Evolutionary conservation across 2,113 vertebrate species (phyloP), one percentile per base, ranked within the genome.

Genomic region (Falcunculus frontatus): DNA sequence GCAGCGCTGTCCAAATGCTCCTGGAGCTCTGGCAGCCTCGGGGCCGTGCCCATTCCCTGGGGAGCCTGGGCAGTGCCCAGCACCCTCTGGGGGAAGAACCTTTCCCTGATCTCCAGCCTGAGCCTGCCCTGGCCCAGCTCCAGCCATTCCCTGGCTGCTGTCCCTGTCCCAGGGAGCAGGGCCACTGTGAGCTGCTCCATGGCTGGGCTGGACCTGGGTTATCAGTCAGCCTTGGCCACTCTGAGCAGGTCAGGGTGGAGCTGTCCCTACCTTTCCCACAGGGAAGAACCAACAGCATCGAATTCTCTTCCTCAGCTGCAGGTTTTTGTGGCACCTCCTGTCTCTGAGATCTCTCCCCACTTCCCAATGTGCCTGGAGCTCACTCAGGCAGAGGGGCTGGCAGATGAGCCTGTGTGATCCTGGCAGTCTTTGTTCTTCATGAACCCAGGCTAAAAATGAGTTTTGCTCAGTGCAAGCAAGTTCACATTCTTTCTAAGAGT

Each of bases 401-500:
- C 89, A 84, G 79, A 86, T 7, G 7, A 91, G 74, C 72, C 60
- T 2, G 2, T 67, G 76, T 59, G 77, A 87, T 75, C 65, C 52
- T 3, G 0, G n/a, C 23, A 89, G 77, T 47, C 56, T 84, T 89
- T 96, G 52, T 94, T 93, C 87, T 90, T 73, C 53, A 12, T 20
- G 74, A 87, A 91, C 72, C 46, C 64, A 56, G 53, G 53, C 56
- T 95, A 91, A 94, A 95, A 84, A 78, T 89, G 63, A 87, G 23
- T 64, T 94, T 95, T 77, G 39, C 84, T 92, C 69, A 56, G 81
- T 81, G 73, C 52, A 63, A 80, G 59, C 42, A 90, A 92, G 89
- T 95, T 95, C 94, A 91, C 64, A 17, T 87, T 70, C 60, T 90
- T 95, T 82, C 53, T 81, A 79, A 84, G 73, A 27, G 49, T 52